Conservation (phyloP, 2,888 invertebrate genomes). For the Congeria kusceri region DNA sequence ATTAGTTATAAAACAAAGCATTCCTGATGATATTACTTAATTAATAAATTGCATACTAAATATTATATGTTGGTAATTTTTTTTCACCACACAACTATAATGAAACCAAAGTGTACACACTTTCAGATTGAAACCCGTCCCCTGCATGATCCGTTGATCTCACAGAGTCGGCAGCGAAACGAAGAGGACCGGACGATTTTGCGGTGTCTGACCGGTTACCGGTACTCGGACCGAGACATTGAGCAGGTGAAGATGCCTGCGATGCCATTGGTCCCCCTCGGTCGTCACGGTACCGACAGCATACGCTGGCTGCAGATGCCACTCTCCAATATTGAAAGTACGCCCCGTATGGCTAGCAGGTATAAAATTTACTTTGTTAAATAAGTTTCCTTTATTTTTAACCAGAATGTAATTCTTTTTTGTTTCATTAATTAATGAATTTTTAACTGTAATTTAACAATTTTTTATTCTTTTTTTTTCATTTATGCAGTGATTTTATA, state of each 20-base stretch:
- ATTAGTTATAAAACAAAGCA: too few relatives aligned
- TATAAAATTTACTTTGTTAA: slow-evolving; percentile 35
- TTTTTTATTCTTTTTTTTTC: too few relatives aligned
- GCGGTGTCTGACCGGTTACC: slow-evolving; percentile 80
- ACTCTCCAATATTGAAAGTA: slow-evolving; percentile 82
- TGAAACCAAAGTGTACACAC: too few relatives aligned
- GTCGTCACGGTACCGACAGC: slow-evolving; percentile 82
- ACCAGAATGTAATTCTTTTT: too few relatives aligned
- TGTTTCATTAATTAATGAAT: too few relatives aligned
- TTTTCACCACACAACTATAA: too few relatives aligned
- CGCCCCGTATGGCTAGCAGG: slow-evolving; percentile 81
- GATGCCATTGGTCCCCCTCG: slow-evolving; percentile 82
- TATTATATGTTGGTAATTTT: too few relatives aligned
- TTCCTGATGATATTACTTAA: too few relatives aligned
- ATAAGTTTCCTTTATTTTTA: not conserved
- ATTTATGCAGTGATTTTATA: too few relatives aligned
- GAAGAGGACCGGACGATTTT: slow-evolving; percentile 81
- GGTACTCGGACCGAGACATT: slow-evolving; percentile 79
- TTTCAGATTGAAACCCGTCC: slow-evolving; percentile 73
- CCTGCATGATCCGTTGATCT: slow-evolving; percentile 80
- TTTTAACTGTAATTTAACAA: too few relatives aligned
- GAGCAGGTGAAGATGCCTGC: slow-evolving; percentile 80
- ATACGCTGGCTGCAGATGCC: slow-evolving; percentile 82
- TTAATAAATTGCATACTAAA: too few relatives aligned
- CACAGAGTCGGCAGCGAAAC: slow-evolving; percentile 75